A percentile compares a stretch with the other conserved stretches of the same genome.
These are phyloP conservation scores for Sardina pilchardus DNA, from an alignment of 2,113 vertebrate species.

Conservation along the genomic window DNA sequence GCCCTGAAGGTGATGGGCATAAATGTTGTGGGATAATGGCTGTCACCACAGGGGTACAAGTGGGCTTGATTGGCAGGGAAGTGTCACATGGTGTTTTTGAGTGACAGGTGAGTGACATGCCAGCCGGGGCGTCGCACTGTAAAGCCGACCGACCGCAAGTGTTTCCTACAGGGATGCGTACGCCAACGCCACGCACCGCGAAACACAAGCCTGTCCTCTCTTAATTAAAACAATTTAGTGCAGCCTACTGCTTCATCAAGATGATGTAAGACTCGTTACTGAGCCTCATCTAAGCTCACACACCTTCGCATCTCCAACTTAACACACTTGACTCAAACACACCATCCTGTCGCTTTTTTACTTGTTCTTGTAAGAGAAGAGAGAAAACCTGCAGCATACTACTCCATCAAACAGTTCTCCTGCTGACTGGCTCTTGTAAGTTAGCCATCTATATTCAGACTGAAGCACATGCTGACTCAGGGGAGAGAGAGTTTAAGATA, in stretches of 20 bases:
- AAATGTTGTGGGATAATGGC: not conserved
- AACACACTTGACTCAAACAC: too few relatives aligned
- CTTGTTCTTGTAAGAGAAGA: too few relatives aligned
- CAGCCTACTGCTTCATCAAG: too few relatives aligned
- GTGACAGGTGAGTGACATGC: not conserved
- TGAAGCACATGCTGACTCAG: not conserved
- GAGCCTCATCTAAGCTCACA: too few relatives aligned
- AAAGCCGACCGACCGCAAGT: not conserved
- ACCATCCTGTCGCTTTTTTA: too few relatives aligned
- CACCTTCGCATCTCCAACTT: too few relatives aligned
- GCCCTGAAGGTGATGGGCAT: not conserved
- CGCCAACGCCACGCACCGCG: not conserved
- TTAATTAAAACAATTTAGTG: too few relatives aligned
- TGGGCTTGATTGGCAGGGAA: not conserved
- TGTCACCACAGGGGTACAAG: not conserved
- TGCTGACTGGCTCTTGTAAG: not conserved
- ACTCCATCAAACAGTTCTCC: too few relatives aligned
- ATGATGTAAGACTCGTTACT: too few relatives aligned
- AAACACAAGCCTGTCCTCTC: not conserved
- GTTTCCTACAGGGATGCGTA: not conserved
- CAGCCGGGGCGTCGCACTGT: not conserved
- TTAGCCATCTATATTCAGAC: not conserved
- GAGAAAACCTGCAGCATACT: too few relatives aligned
- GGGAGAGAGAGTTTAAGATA: not conserved
- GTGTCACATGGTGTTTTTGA: not conserved